phyloP scores from a whole-genome alignment of 2,113 vertebrate species.

The Chrysemys picta region DNA sequence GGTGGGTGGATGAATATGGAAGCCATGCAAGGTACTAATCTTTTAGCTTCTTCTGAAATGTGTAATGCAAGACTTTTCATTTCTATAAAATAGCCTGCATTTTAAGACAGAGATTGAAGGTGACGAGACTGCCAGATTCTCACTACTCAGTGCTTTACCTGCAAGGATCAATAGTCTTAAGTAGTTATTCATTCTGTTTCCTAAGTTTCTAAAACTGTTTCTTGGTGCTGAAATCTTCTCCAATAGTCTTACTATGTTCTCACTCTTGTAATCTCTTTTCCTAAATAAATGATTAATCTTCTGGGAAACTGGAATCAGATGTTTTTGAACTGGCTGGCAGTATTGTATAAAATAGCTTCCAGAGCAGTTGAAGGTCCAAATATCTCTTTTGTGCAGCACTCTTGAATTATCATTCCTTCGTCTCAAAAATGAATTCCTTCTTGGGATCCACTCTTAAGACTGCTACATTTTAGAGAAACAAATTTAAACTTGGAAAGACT shows the following conservation, averaged over 20 bases:
- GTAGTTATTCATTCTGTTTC: not conserved
- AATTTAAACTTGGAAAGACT: not conserved
- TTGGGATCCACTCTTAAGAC: not conserved
- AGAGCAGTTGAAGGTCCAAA: not conserved
- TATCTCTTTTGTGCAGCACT: not conserved
- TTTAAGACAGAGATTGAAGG: not conserved
- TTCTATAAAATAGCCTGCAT: not conserved
- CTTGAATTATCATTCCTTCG: not conserved
- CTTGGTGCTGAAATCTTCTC: not conserved
- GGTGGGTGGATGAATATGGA: not conserved
- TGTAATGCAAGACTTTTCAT: not conserved
- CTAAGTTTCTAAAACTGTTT: not conserved
- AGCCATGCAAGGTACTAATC: not conserved
- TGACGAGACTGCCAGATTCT: not conserved
- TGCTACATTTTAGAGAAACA: not conserved
- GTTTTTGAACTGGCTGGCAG: not conserved
- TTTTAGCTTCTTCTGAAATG: not conserved
- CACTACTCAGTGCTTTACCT: not conserved
- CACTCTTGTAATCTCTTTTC: not conserved
- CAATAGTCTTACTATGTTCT: not conserved
- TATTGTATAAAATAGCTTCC: not conserved
- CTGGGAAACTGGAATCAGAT: not conserved
- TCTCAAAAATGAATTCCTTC: not conserved
- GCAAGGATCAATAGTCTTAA: not conserved
- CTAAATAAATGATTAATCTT: not conserved